Evolutionary conservation across 1,140 invertebrate genomes (phyloP), one percentile per base, ranked within the genome.

Genomic region (Meloidogyne exigua): DNA sequence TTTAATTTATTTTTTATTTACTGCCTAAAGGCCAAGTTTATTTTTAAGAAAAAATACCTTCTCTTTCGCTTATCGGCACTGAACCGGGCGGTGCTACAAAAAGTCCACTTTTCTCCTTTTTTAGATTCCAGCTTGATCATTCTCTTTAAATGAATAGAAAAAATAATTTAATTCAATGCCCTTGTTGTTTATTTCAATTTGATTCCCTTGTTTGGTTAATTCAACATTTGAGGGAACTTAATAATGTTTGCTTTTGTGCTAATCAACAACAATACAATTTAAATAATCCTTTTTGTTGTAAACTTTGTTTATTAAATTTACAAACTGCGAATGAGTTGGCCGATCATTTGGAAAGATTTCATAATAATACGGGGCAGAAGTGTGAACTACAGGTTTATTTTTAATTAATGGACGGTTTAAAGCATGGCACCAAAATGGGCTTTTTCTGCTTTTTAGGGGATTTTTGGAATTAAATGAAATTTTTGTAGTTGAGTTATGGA

Each of bases 131-230:
- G n/a, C n/a, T n/a, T n/a, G n/a, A n/a, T n/a, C n/a, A n/a, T n/a
- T n/a, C n/a, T n/a, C n/a, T n/a, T n/a, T n/a, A n/a, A n/a, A 57
- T 57, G 49, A 57, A 57, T 25, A 10, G 25, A 15, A 21, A 42
- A 11, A 21, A 12, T 18, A 73, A 64, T 28, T 36, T 64, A 32
- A 23, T 73, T 36, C n/a, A 36, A 25, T 73, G 72, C 18, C 39
- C 42, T 13, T 73, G 57, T 13, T 73, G 72, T 65, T 23, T 73
- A 36, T 73, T 73, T 65, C 23, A 36, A 26, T 65, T 26, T 32
- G 57, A 64, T 23, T 15, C 2, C 3, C 12, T 64, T 26, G 13
- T 4, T 18, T 26, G 62, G 18, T 23, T 73, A 21, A 23, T 36
- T 32, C 2, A 25, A 18, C 72, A 73, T 65, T 73, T 73, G 25